These are phyloP conservation scores for Ibidorhyncha struthersii DNA, from an alignment of 2,113 vertebrate genomes.

Conservation along the genomic window DNA sequence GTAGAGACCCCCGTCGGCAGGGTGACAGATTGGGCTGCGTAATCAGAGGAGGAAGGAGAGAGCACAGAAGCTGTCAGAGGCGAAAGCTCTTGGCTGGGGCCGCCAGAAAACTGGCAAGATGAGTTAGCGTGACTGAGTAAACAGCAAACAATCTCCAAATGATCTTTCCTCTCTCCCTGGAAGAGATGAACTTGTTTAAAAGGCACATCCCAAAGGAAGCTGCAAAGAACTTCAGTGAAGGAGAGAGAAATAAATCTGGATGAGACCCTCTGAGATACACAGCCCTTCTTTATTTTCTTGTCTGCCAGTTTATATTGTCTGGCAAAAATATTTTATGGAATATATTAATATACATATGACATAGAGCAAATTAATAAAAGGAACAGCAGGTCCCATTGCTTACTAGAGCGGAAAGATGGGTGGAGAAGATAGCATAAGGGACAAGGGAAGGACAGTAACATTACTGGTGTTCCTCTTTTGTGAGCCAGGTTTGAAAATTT, in stretches of 20 bases:
- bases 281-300: conserved; percentile 28
- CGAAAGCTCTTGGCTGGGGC: conserved; percentile 88
- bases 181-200: conserved; percentile 68
- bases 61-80: conserved; percentile 86
- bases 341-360: conserved; percentile 71
- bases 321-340: conserved; percentile 61
- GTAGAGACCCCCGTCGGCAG: conserved; percentile 89
- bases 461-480: conserved; percentile 29
- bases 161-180: conserved; percentile 69
- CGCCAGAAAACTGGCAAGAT: conserved; percentile 92
- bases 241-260: conserved; percentile 53
- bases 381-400: conserved; percentile 69
- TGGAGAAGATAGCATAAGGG: conserved; percentile 65
- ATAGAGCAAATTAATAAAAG: conserved; percentile 69
- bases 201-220: conserved; percentile 57
- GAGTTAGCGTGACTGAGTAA: conserved; percentile 82
- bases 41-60: conserved; percentile 89
- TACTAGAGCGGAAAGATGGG: conserved; percentile 67
- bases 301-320: conserved; percentile 52
- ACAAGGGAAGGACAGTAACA: conserved; percentile 39
- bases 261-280: conserved; percentile 42
- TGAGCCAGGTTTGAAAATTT: conserved; percentile 29
- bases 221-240: conserved; percentile 15
- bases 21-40: conserved; percentile 98
- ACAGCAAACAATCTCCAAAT: conserved; percentile 80